A percentile compares a stretch with the other conserved stretches of the same genome.
Conservation (phyloP, 23 tunicate species). For the Botrylloides violaceus region DNA sequence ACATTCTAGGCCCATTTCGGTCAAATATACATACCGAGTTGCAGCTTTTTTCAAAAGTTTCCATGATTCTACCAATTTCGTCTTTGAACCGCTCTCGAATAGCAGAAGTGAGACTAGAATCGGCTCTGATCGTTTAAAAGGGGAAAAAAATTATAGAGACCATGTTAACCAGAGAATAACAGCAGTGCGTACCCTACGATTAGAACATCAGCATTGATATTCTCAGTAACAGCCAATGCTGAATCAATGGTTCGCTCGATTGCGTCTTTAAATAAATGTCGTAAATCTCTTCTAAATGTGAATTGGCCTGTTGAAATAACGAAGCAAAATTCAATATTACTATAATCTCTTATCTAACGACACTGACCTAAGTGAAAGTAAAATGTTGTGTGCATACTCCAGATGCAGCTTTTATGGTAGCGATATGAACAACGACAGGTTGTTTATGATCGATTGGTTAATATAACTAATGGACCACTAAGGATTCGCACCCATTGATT, state of each 20-base stretch:
- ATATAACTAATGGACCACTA: no score
- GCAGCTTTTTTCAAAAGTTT: neutral
- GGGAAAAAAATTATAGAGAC: no score
- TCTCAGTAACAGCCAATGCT: neutral
- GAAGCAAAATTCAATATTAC: no score
- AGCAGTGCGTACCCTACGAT: neutral
- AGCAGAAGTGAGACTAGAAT: neutral
- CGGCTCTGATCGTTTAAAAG: slow-evolving; percentile 7
- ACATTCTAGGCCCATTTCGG: no score
- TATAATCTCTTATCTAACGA: no score
- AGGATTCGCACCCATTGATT: no score
- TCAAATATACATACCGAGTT: slow-evolving; percentile 14
- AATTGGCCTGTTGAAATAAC: slow-evolving; percentile 40
- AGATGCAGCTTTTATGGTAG: no score
- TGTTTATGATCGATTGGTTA: no score
- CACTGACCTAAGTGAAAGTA: no score
- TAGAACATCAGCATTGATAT: slow-evolving; percentile 14
- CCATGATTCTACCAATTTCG: neutral
- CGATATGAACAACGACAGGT: no score
- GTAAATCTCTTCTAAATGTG: slow-evolving; percentile 28
- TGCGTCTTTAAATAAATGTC: slow-evolving; percentile 32
- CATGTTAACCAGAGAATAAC: neutral
- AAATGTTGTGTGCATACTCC: no score
- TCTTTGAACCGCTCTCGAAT: neutral
- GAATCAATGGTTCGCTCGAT: neutral